phyloP scores from a whole-genome alignment of 2,797 vertebrate species.

The Hippocampus kuda region DNA sequence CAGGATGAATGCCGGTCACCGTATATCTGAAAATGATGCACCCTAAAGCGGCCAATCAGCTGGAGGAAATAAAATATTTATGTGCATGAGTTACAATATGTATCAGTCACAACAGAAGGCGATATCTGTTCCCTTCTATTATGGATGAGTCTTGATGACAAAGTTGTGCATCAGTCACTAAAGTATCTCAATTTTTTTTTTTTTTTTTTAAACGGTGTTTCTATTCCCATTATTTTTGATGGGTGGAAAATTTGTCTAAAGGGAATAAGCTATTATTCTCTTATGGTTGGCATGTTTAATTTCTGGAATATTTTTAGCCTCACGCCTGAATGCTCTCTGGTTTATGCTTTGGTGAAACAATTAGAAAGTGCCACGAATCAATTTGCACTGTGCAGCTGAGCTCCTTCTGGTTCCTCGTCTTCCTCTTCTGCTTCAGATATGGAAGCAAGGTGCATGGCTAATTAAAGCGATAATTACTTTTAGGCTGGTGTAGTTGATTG shows the following conservation, averaged over 20 bases:
- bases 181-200: too few relatives aligned
- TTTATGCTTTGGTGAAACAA: not conserved
- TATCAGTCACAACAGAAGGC: too few relatives aligned
- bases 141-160: too few relatives aligned
- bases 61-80: too few relatives aligned
- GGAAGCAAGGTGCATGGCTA: constrained; percentile 48
- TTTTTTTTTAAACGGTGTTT: too few relatives aligned
- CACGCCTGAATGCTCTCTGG: not conserved
- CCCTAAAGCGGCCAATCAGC: too few relatives aligned
- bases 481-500: constrained; percentile 15
- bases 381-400: not conserved
- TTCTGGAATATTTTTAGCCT: not conserved
- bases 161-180: too few relatives aligned
- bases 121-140: too few relatives aligned
- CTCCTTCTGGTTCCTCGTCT: not conserved
- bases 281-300: not conserved
- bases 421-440: constrained; percentile 17
- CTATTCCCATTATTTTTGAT: not conserved
- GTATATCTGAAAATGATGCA: too few relatives aligned
- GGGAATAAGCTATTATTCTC: not conserved
- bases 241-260: not conserved
- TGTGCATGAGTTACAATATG: too few relatives aligned
- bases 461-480: constrained; percentile 60
- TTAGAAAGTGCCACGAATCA: not conserved
- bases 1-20: too few relatives aligned